Conservation (phyloP, 2,888 invertebrate genomes). For the Drosophila paucipuncta region DNA sequence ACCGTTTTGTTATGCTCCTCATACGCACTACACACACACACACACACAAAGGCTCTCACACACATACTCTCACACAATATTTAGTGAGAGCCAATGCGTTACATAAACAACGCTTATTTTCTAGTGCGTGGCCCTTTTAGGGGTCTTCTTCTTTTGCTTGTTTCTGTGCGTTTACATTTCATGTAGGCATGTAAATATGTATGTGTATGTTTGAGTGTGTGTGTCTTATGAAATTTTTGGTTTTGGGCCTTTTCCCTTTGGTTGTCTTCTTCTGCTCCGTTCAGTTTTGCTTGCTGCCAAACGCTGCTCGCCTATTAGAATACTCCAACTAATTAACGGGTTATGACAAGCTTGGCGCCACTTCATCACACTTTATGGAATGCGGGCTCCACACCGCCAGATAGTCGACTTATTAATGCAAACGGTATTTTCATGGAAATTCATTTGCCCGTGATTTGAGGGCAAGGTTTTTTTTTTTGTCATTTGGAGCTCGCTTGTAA, state of each 20-base stretch:
- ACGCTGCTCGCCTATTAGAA: slow-evolving; percentile 81
- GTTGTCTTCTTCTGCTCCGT: slow-evolving; percentile 15
- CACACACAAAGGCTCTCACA: slow-evolving; percentile 19
- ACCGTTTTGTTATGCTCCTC: slow-evolving; percentile 35
- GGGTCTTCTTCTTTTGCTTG: slow-evolving; percentile 33
- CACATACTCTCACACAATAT: slow-evolving; percentile 26
- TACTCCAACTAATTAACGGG: slow-evolving; percentile 84
- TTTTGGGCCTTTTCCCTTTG: slow-evolving; percentile 31
- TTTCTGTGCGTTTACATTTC: slow-evolving; percentile 21
- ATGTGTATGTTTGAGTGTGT: neutral
- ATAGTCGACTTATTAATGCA: slow-evolving; percentile 40
- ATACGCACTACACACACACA: slow-evolving; percentile 13
- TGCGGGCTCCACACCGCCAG: slow-evolving; percentile 10
- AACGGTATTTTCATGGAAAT: slow-evolving; percentile 31
- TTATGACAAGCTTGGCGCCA: slow-evolving; percentile 80
- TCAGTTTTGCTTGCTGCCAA: slow-evolving; percentile 26
- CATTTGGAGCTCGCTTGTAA: slow-evolving; percentile 37
- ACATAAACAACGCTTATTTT: slow-evolving; percentile 45
- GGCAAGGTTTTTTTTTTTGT: neutral
- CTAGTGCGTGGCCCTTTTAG: slow-evolving; percentile 57
- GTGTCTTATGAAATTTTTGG: slow-evolving; percentile 35
- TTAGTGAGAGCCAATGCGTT: slow-evolving; percentile 57
- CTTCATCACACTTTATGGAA: slow-evolving; percentile 59
- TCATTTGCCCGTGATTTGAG: slow-evolving; percentile 37
- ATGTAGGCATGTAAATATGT: slow-evolving; percentile 29